A percentile compares a stretch with the other conserved stretches of the same genome.
These are phyloP conservation scores for Thunnus thynnus DNA, from an alignment of 2,113 vertebrate species.

Conservation along the genomic window DNA sequence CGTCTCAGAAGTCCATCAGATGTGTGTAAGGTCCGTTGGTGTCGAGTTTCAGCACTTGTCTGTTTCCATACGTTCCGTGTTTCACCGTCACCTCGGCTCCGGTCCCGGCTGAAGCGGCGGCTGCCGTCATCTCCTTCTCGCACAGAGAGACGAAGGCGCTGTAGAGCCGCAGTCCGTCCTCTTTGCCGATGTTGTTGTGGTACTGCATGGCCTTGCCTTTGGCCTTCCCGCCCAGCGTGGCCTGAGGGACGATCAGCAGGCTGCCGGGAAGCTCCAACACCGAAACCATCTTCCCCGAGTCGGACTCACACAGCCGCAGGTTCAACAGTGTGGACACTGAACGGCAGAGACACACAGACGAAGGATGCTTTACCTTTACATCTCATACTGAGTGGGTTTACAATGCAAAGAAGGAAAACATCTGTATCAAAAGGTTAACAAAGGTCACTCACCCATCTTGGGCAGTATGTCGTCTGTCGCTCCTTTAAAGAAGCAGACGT, in stretches of 20 bases:
- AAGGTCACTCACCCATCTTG: conserved; percentile 89
- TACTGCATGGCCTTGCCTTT: conserved; percentile 90
- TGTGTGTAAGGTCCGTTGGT: conserved; percentile 97
- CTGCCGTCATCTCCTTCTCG: conserved; percentile 81
- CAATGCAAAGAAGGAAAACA: neutral
- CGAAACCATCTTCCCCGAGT: conserved; percentile 88
- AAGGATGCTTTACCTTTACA: neutral
- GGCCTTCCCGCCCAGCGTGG: conserved; percentile 92
- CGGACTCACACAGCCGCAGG: neutral
- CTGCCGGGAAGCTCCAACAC: conserved; percentile 91
- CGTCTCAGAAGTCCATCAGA: conserved; percentile 89
- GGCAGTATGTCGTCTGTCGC: conserved; percentile 90
- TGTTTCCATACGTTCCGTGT: conserved; percentile 92
- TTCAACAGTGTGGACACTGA: conserved; percentile 79
- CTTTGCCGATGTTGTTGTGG: conserved; percentile 92
- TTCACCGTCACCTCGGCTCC: conserved; percentile 77
- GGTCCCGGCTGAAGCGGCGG: conserved; percentile 49
- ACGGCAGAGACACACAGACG: neutral
- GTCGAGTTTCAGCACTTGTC: conserved; percentile 92
- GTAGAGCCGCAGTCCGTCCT: conserved; percentile 89
- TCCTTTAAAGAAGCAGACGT: conserved; percentile 93
- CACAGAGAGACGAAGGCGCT: conserved; percentile 88
- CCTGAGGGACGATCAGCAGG: conserved; percentile 91
- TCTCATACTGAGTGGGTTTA: neutral
- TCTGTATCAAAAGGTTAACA: neutral